Base-by-base conservation (phyloP, 1,140 invertebrate species). In the Nymphalis io region DNA sequence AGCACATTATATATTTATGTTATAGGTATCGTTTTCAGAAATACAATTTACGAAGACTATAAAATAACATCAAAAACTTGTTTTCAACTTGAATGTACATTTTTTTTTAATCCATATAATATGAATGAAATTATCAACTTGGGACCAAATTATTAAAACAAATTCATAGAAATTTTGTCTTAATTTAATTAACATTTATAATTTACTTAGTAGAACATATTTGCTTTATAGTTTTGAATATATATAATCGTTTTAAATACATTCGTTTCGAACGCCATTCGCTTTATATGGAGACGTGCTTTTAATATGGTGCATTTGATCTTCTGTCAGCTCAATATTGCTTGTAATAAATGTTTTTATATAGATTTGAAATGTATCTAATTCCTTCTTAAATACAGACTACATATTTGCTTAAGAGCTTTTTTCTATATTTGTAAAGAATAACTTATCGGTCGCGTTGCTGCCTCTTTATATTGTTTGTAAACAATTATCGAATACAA, bases 1-100 rank as follows among this genome's bases (percentile, higher is more conserved):
- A 51, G 48, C 48, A 51, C 48, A 51, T 46, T 46, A 46, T 46
- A 46, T 51, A 21, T 11, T 51, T 51, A 51, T n/a, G 48, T 12
- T 23, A 6, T 55, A 55, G 51, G 23, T 5, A 27, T 55, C 23
- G 4, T 27, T 27, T 15, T 23, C 27, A 33, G 27, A 33, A 8
- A 4, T 33, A 33, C 10, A 33, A 33, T 33, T 33, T 33, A 33
- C n/a, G n/a, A n/a, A 4, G 6, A 33, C 5, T 27, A 2, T 27
- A 33, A 8, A 33, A 8, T 33, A 33, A 5, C 23, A 27, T 27
- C 6, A 8, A 33, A 33, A 4, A 33, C 6, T 33, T 33, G 27
- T 33, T 33, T 55, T 23, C 11, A 27, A 12, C 8, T 8, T 55
- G 12, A 12, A 21, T 13, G 18, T 33, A 3, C 0, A 18, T 21